Percentiles rank a stretch among this genome's conserved stretches.
Evolutionary conservation across 2,888 invertebrate species (phyloP).

Genomic region (Archaeoteleia sp.): DNA sequence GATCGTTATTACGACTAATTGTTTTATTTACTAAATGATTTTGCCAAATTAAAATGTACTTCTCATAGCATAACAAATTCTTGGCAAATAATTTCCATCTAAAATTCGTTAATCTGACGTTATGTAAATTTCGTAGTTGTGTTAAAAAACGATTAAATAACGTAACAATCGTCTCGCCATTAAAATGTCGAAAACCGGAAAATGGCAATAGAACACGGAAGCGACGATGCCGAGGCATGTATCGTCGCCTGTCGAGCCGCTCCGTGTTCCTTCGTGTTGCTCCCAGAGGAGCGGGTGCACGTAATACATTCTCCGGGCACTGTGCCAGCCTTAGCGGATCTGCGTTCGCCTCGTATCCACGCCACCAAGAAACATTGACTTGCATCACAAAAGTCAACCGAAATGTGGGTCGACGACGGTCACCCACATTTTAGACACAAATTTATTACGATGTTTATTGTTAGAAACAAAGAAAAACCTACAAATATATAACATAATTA

Average conservation of each 20-base stretch:
- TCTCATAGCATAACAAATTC: too few relatives aligned
- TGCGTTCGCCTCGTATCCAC: constrained; percentile 33
- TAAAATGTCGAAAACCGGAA: constrained; percentile 34
- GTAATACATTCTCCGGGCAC: constrained; percentile 52
- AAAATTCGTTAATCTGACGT: too few relatives aligned
- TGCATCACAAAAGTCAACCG: constrained; percentile 39
- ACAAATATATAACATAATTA: too few relatives aligned
- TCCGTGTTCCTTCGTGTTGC: constrained; percentile 34
- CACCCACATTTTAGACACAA: constrained; percentile 40
- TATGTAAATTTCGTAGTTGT: too few relatives aligned
- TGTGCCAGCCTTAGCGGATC: constrained; percentile 45
- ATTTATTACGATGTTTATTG: too few relatives aligned
- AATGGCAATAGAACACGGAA: constrained; percentile 48
- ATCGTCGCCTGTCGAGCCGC: constrained; percentile 33
- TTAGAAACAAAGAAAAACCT: too few relatives aligned
- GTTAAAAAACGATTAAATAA: constrained; percentile 19
- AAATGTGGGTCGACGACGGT: constrained; percentile 51
- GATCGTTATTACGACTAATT: too few relatives aligned
- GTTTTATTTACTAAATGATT: too few relatives aligned
- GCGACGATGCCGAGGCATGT: constrained; percentile 39
- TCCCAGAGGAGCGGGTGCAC: constrained; percentile 42
- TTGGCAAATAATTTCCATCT: too few relatives aligned
- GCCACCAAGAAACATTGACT: constrained; percentile 50
- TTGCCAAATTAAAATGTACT: too few relatives aligned
- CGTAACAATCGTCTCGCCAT: constrained; percentile 21